These are phyloP conservation scores for Bombus affinis DNA, from an alignment of 1,140 invertebrate species.

Conservation along the genomic window DNA sequence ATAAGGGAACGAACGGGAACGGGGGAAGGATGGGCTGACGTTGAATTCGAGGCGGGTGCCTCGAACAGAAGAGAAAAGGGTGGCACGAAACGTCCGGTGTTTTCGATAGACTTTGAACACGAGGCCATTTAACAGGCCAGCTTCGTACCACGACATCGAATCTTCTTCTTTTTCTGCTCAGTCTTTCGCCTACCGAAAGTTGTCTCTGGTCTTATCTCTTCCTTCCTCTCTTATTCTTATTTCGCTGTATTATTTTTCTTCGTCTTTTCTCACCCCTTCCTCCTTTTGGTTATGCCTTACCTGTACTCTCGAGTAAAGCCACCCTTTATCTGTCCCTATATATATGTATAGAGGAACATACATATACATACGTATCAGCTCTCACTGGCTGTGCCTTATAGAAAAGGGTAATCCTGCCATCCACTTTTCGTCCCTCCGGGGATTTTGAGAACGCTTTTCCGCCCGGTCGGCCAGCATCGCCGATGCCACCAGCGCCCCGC, in stretches of 20 bases:
- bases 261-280: background rate
- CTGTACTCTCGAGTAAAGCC: conserved; percentile 17
- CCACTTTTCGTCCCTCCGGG: conserved; percentile 77
- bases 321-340: background rate
- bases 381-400: conserved; percentile 65
- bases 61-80: conserved; percentile 29
- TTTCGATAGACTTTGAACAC: conserved; percentile 66
- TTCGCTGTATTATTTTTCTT: background rate
- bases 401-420: conserved; percentile 78
- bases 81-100: conserved; percentile 50
- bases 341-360: background rate
- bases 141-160: conserved; percentile 56
- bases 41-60: conserved; percentile 14
- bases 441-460: conserved; percentile 79
- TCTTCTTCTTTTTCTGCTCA: conserved; percentile 52
- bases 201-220: background rate
- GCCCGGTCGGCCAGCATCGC: conserved; percentile 70
- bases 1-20: conserved; percentile 36
- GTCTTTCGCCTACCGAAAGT: conserved; percentile 40
- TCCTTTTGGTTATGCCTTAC: background rate
- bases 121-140: conserved; percentile 74
- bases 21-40: background rate
- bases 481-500: conserved; percentile 52
- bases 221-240: conserved; percentile 20
- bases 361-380: conserved; percentile 16